Conservation (phyloP, 2,888 invertebrate genomes). For the Hydriomena furcata region DNA sequence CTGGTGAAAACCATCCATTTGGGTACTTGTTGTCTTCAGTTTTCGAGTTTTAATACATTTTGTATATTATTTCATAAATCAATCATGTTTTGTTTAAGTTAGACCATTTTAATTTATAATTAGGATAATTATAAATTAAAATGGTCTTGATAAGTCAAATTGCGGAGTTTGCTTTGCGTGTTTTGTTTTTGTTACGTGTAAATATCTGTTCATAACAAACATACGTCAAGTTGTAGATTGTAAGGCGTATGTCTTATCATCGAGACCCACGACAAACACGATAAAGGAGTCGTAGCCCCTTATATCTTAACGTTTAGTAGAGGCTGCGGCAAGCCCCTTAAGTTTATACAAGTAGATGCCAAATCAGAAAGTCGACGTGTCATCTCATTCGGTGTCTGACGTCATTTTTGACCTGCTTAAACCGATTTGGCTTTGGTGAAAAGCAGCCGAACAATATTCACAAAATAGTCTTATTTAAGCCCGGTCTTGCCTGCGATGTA, state of each 20-base stretch:
- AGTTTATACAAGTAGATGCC: no score
- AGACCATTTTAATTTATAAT: no score
- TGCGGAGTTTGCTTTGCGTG: constrained; percentile 27
- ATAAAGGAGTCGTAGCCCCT: constrained; percentile 24
- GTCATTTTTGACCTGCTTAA: not conserved
- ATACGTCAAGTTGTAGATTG: constrained; percentile 24
- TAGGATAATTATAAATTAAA: not conserved
- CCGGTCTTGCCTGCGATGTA: constrained; percentile 56
- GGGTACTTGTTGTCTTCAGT: no score
- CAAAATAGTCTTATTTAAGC: constrained; percentile 35
- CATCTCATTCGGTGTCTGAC: not conserved
- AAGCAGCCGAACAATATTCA: not conserved
- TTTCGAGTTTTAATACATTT: no score
- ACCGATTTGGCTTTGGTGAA: not conserved
- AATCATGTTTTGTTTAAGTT: not conserved
- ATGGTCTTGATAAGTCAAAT: constrained; percentile 19
- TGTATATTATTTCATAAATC: not conserved
- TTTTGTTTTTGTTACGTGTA: constrained; percentile 34
- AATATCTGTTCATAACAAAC: constrained; percentile 30
- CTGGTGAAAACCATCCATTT: no score
- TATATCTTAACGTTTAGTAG: constrained; percentile 5
- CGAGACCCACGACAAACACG: constrained; percentile 18
- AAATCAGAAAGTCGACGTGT: no score
- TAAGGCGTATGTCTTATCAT: constrained; percentile 23
- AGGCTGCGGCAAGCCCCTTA: no score